These are phyloP conservation scores for Diabrotica virgifera DNA, from an alignment of 1,140 invertebrate species.

Conservation along the genomic window DNA sequence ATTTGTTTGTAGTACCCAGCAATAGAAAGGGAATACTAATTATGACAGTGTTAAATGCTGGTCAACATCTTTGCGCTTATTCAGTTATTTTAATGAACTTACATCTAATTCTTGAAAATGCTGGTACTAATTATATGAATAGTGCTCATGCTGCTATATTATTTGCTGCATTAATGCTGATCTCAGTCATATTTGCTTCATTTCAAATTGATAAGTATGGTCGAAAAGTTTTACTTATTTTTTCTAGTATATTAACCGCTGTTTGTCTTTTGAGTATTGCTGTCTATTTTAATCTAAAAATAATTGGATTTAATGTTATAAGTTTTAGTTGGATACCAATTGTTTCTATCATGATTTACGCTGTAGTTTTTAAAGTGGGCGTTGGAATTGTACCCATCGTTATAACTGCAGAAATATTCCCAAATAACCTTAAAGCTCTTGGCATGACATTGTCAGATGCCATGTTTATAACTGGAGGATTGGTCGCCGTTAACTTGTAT, in stretches of 20 bases:
- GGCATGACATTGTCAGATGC: slow-evolving; percentile 42
- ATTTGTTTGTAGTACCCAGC: slow-evolving; percentile 34
- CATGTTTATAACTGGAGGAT: slow-evolving; percentile 50
- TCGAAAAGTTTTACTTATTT: slow-evolving; percentile 34
- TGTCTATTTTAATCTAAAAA: slow-evolving; percentile 40
- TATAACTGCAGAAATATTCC: slow-evolving; percentile 59
- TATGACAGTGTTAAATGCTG: slow-evolving; percentile 52
- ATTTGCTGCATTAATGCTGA: slow-evolving; percentile 38
- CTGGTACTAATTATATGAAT: slow-evolving; percentile 30
- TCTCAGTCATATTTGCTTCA: slow-evolving; percentile 28
- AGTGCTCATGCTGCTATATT: slow-evolving; percentile 33
- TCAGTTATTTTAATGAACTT: slow-evolving; percentile 43
- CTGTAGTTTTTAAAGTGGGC: slow-evolving; percentile 34
- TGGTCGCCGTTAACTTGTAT: slow-evolving; percentile 67
- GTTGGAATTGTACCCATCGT: slow-evolving; percentile 64
- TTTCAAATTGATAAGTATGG: slow-evolving; percentile 40
- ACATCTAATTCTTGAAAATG: slow-evolving; percentile 35
- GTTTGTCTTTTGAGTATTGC: slow-evolving; percentile 33
- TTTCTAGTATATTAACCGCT: slow-evolving; percentile 33
- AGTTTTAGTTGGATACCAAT: slow-evolving; percentile 34
- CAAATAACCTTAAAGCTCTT: slow-evolving; percentile 56
- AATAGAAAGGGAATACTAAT: slow-evolving; percentile 37
- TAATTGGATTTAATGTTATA: slow-evolving; percentile 22
- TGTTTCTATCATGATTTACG: slow-evolving; percentile 35
- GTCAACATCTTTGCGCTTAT: slow-evolving; percentile 53